Evolutionary conservation across 1,140 invertebrate species (phyloP), one percentile per base, ranked within the genome.

Genomic region (Cepaea nemoralis): DNA sequence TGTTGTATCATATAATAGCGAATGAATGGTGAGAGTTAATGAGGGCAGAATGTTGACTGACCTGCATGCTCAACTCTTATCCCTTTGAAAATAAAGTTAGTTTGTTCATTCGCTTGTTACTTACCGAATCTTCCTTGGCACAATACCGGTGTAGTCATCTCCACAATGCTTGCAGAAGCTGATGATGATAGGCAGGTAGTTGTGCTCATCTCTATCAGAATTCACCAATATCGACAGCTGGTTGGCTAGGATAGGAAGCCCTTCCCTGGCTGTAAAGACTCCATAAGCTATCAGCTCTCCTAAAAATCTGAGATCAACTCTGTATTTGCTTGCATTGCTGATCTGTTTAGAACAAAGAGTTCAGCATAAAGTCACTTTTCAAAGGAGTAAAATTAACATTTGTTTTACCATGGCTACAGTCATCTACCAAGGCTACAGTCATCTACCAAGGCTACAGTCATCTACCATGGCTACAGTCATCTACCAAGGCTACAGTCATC

Each of bases 101-200:
- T n/a, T n/a, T n/a, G n/a, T n/a, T n/a, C n/a, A n/a, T n/a, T 89
- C 90, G 91, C 80, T 16, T 31, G 27, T 45, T 10, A 5, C 31
- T 81, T 75, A 90, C 87, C 89, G 87, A 70, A 90, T 88, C 83
- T 91, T 93, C 31, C 91, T 85, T 8, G 93, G 91, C 33, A 93
- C 70, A 10, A 93, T 83, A 0, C 94, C 97, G 59, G 97, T 97
- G 93, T 98, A 99, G 92, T 99, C 97, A 91, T 98, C 97, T 0
- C 97, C 97, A 92, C 97, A 98, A 89, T 98, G 96, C 83, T 95
- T 96, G 91, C 97, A 98, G 90, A 99, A 99, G 76, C 96, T 97
- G 16, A 98, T 92, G 71, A 99, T 94, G 80, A 99, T 97, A n/a
- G 94, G 95, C 40, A 97, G 94, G 92, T 99, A 98, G 83, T 95